phyloP scores from a whole-genome alignment of 2,113 vertebrate genomes.

The Indri indri region DNA sequence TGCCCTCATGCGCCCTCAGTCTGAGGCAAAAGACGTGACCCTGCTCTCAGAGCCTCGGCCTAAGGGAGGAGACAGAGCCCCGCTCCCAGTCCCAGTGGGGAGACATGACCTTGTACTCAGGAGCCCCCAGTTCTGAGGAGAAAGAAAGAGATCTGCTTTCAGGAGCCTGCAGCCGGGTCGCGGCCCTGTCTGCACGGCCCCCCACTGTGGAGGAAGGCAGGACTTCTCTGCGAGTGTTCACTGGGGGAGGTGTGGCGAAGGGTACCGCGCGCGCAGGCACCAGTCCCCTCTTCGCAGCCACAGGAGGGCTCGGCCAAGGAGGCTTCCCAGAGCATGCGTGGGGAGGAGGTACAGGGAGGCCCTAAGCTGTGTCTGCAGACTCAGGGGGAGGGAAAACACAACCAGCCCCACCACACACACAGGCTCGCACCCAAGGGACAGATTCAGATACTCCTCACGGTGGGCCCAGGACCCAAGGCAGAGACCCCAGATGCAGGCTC shows the following conservation, averaged over 20 bases:
- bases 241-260: background rate
- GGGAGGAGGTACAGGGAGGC: no score
- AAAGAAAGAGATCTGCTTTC: background rate
- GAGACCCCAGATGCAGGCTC: background rate
- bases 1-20: background rate
- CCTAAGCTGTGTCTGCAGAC: background rate
- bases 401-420: background rate
- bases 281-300: background rate
- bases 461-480: background rate
- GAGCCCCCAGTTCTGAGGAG: background rate
- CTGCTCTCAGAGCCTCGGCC: background rate
- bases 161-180: background rate
- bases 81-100: background rate
- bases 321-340: background rate
- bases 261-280: background rate
- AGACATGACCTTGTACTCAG: background rate
- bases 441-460: background rate
- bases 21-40: background rate
- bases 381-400: background rate
- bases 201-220: background rate
- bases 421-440: no score
- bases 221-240: background rate
- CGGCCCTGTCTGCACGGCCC: background rate
- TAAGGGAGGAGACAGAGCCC: background rate
- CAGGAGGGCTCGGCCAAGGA: background rate